These are phyloP conservation scores for Chrysemys picta DNA, from an alignment of 2,113 vertebrate species.

Conservation along the genomic window DNA sequence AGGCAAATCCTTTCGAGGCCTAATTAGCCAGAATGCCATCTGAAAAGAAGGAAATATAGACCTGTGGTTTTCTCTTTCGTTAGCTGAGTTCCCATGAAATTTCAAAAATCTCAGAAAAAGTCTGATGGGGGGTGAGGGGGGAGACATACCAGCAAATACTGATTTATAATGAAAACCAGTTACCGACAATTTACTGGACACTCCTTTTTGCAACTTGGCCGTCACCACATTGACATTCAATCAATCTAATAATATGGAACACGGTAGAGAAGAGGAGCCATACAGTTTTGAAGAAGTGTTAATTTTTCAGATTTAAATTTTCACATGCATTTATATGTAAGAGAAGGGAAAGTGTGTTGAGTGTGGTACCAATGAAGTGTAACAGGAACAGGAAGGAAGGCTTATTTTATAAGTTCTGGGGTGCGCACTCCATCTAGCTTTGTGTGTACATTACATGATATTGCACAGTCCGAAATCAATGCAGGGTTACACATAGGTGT, in stretches of 20 bases:
- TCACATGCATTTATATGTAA: neutral
- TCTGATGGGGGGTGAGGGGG: accelerated
- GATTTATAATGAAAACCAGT: neutral
- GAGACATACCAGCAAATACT: neutral
- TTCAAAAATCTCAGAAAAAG: neutral
- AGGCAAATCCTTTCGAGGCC: neutral
- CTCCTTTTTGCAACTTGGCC: neutral
- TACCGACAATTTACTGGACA: neutral
- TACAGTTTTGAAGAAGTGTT: neutral
- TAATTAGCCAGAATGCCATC: neutral
- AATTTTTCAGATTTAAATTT: neutral
- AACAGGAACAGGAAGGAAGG: neutral
- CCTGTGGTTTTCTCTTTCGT: neutral
- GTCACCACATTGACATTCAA: neutral
- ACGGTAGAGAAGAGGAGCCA: neutral
- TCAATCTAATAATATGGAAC: neutral
- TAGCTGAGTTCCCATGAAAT: accelerated
- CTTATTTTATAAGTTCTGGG: neutral
- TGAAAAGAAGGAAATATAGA: neutral
- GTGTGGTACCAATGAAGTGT: neutral
- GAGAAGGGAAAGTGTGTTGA: neutral
- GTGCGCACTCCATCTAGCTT: neutral
- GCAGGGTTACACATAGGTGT: neutral
- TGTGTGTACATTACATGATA: neutral
- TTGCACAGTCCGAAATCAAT: neutral